Conservation (phyloP, 2,888 invertebrate species). For the Eupithecia centaureata region DNA sequence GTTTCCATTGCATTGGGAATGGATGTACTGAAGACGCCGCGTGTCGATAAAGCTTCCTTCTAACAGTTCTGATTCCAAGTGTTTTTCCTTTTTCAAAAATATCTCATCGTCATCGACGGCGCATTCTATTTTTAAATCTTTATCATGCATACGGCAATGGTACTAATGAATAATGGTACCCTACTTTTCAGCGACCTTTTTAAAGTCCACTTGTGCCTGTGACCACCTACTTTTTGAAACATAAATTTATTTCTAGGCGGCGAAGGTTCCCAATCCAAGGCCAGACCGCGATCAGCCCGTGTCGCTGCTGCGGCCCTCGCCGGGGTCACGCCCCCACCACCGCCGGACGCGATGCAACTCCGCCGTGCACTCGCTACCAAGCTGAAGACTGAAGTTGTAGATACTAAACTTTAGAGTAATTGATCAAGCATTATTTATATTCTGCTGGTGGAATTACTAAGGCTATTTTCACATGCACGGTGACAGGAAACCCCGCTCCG, state of each 20-base stretch:
- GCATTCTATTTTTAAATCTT: not conserved
- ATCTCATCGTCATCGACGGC: not conserved
- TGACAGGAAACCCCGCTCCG: not conserved
- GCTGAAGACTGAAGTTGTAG: slow-evolving; percentile 93
- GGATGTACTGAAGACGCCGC: not conserved
- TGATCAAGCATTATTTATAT: not conserved
- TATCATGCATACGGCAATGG: not conserved
- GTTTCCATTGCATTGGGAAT: too few relatives aligned
- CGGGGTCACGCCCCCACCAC: slow-evolving; percentile 73
- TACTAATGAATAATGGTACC: too few relatives aligned
- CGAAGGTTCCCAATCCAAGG: slow-evolving; percentile 76
- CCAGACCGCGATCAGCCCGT: slow-evolving; percentile 89
- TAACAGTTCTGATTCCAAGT: not conserved
- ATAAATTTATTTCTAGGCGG: slow-evolving; percentile 72
- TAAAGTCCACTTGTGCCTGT: not conserved
- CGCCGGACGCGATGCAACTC: slow-evolving; percentile 88
- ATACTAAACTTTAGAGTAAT: slow-evolving; percentile 59
- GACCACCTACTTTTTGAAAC: not conserved
- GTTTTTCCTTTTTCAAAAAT: not conserved
- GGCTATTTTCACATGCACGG: not conserved
- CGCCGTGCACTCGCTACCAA: slow-evolving; percentile 93
- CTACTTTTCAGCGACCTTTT: not conserved
- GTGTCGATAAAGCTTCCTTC: not conserved
- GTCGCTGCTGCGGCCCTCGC: slow-evolving; percentile 88
- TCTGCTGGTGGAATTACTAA: not conserved